Evolutionary conservation across 30 jellyfish, hydroid and myxozoan genomes (phyloP).

Genomic region (Rhopilema esculentum): DNA sequence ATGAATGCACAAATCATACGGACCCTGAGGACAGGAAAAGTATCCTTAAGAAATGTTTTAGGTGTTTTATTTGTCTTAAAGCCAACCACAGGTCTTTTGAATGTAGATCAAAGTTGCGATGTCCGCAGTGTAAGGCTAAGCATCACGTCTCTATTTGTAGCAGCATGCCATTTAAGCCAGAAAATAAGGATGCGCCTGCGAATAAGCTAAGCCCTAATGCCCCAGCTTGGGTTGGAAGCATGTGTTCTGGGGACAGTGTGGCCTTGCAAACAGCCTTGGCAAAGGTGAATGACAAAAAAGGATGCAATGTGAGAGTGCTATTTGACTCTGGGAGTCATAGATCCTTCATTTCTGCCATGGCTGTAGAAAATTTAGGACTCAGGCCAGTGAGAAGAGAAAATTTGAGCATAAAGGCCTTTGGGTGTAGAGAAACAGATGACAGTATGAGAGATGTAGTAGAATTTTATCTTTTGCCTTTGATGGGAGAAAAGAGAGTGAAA

Average conservation of each 20-base stretch:
- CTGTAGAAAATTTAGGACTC: constrained; percentile 37
- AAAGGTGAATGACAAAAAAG: constrained; percentile 41
- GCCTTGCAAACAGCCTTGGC: constrained; percentile 62
- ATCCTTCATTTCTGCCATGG: constrained; percentile 51
- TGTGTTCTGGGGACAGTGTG: constrained; percentile 36
- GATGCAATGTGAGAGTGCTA: constrained; percentile 32
- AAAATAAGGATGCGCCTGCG: constrained; percentile 39
- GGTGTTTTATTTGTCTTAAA: constrained; percentile 16
- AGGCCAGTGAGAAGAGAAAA: constrained; percentile 54
- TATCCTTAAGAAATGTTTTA: background rate
- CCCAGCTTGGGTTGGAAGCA: constrained; percentile 36
- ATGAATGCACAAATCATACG: background rate
- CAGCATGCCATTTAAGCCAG: constrained; percentile 24
- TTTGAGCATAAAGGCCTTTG: constrained; percentile 44
- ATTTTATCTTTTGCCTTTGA: constrained; percentile 23
- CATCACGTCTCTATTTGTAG: constrained; percentile 35
- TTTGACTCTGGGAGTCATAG: constrained; percentile 68
- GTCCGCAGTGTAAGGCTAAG: constrained; percentile 26
- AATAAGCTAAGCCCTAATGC: background rate
- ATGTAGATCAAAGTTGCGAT: constrained; percentile 25
- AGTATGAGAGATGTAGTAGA: constrained; percentile 39
- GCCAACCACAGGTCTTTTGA: constrained; percentile 27
- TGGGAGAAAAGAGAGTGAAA: constrained; percentile 40
- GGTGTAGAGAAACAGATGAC: constrained; percentile 24
- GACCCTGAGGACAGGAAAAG: constrained; percentile 31